Conservation (phyloP, 2,888 invertebrate genomes). For the Drosophila niveifrons region DNA sequence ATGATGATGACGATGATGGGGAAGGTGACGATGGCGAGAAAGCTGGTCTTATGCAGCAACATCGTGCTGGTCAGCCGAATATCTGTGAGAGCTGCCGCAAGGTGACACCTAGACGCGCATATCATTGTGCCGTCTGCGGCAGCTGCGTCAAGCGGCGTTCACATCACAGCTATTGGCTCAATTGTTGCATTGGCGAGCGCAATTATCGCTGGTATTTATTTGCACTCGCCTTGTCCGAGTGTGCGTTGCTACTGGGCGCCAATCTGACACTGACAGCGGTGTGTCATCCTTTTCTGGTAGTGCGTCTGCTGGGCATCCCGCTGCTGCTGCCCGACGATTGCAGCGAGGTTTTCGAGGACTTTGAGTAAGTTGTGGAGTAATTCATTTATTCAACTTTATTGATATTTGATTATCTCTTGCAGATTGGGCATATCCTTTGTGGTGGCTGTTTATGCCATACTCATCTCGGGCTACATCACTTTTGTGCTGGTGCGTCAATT, state of each 20-base stretch:
- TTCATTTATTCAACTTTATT: background rate
- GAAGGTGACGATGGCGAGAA: conserved; percentile 36
- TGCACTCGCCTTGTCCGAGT: conserved; percentile 89
- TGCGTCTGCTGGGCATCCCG: conserved; percentile 79
- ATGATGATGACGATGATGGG: conserved; percentile 42
- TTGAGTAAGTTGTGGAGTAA: conserved; percentile 87
- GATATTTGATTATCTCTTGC: conserved; percentile 77
- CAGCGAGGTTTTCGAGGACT: conserved; percentile 92
- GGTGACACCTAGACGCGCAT: conserved; percentile 88
- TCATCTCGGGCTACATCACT: conserved; percentile 86
- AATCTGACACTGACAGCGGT: conserved; percentile 94
- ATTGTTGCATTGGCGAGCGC: conserved; percentile 93
- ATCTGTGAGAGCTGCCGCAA: conserved; percentile 88
- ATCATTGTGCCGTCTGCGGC: conserved; percentile 94
- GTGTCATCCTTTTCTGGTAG: conserved; percentile 89
- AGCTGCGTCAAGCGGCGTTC: conserved; percentile 92
- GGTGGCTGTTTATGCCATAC: conserved; percentile 86
- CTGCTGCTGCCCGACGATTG: conserved; percentile 94
- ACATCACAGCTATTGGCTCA: conserved; percentile 93
- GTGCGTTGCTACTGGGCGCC: conserved; percentile 90
- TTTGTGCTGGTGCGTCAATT: conserved; percentile 86
- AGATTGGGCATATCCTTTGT: conserved; percentile 88
- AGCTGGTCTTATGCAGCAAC: conserved; percentile 75
- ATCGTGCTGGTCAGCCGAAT: conserved; percentile 68
- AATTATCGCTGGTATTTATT: conserved; percentile 92